Base-by-base conservation (phyloP, 2,113 vertebrate genomes). In the Odontesthes bonariensis region DNA sequence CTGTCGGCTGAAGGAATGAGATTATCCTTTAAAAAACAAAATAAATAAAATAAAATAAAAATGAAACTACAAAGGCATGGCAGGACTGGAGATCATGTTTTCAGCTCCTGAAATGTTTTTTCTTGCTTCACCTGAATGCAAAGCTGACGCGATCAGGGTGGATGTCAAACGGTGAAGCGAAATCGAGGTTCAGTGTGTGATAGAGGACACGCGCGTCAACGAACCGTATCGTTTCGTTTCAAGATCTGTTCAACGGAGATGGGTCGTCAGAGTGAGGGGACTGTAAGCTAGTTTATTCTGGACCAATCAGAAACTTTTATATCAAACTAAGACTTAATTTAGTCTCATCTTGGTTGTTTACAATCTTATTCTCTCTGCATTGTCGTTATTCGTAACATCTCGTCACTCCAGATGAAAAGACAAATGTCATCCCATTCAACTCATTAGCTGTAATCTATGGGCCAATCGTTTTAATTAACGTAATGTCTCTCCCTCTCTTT, bases 131-230 rank as follows among this genome's bases (percentile, higher is more conserved):
- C 69, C 68, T 71, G 79, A 89, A 82, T 83, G 78, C 57, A 58
- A 62, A 63, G 64, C 77, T 85, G 82, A 86, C 56, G 32, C 53
- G 71, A 77, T 88, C 70, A 88, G 60, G 17, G 46, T 17, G 46
- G 7, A 49, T 27, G 27, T 27, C 27, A 27, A 27, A 27, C 3
- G 27, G 27, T 27, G 27, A 27, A 27, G 27, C n/a, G n/a, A n/a
- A n/a, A n/a, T n/a, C n/a, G n/a, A n/a, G n/a, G n/a, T n/a, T n/a
- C n/a, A n/a, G 5, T 35, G 5, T 35, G 35, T 35, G 35, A 35
- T 35, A 35, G 8, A 35, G 8, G 35, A 35, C 35, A n/a, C n/a
- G n/a, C n/a, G n/a, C n/a, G n/a, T n/a, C n/a, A n/a, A n/a, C 27
- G 27, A 27, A 27, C 27, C 27, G 27, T 27, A 27, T 27, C 3